A percentile compares a stretch with the other conserved stretches of the same genome.
Evolutionary conservation across 2,113 vertebrate species (phyloP).

Genomic region (Beaufortia kweichowensis): DNA sequence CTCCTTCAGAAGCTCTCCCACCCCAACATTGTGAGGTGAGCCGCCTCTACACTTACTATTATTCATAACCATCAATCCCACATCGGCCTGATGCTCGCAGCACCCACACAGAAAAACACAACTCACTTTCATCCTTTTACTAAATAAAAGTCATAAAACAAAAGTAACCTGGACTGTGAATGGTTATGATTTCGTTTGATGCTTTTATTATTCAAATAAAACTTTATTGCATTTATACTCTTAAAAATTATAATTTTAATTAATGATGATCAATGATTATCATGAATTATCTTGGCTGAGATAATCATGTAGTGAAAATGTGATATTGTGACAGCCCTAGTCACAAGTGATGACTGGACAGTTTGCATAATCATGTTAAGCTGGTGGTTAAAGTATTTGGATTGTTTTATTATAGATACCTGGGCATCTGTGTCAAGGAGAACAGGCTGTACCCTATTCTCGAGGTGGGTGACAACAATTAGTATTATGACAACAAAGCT

Average conservation of each 20-base stretch:
- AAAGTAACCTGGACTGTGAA: neutral
- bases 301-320: too few relatives aligned
- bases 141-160: neutral
- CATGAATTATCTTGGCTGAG: too few relatives aligned
- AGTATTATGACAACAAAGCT: too few relatives aligned
- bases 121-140: neutral
- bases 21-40: slow-evolving; percentile 75
- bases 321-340: too few relatives aligned
- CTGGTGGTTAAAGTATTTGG: neutral
- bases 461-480: slow-evolving; percentile 66
- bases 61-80: slow-evolving; percentile 16
- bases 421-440: slow-evolving; percentile 77
- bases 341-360: neutral
- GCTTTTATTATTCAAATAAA: neutral
- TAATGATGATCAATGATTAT: too few relatives aligned
- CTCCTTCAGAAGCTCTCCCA: slow-evolving; percentile 77
- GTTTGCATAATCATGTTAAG: neutral
- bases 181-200: neutral
- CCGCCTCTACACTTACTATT: neutral
- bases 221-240: too few relatives aligned
- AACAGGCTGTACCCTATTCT: slow-evolving; percentile 78
- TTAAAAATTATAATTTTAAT: too few relatives aligned
- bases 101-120: slow-evolving; percentile 1
- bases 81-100: neutral
- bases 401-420: slow-evolving; percentile 67